Evolutionary conservation across 2,888 invertebrate genomes (phyloP), one percentile per base, ranked within the genome.

Genomic region (Nomada fabriciana): DNA sequence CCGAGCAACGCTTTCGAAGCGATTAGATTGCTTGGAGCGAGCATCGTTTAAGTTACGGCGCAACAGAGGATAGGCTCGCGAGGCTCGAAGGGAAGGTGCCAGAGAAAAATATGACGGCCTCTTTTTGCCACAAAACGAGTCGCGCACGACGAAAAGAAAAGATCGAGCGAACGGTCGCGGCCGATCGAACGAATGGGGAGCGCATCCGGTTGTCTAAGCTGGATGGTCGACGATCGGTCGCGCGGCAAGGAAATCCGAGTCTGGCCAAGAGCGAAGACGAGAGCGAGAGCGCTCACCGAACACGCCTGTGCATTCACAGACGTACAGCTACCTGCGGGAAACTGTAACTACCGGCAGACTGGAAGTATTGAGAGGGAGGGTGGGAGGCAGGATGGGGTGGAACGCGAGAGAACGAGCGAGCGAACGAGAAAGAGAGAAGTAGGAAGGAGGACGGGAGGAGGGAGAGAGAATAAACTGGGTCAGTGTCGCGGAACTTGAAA

Each of bases 401-500:
- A 29, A 75, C 47, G 65, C 55, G 42, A 73, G 67, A 57, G 79
- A 64, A 76, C 67, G 57, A 73, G 77, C 29, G 71, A 42, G 63
- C 50, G 5, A 53, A 65, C 61, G 80, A 60, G 47, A 36, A 23
- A 64, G 52, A 50, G 67, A 71, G 80, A 57, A 23, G 47, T 50
- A 72, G 76, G 67, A 47, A 67, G 67, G 76, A 63, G 53, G 55
- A 42, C 59, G 60, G 69, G 50, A 70, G 79, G 82, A 57, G 74
- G 72, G 72, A 70, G 67, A 77, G 86, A 83, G 84, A 90, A 90
- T 88, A 93, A 93, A 93, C 93, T 93, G 93, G 93, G 93, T 93
- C 93, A 93, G 93, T 93, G 93, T 93, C 93, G 93, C 91, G 92
- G 93, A 93, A 93, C 93, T 93, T 93, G 93, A 93, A 93, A 93